Evolutionary conservation across 2,113 vertebrate species (phyloP), one percentile per base, ranked within the genome.

Genomic region (Piprites chloris): DNA sequence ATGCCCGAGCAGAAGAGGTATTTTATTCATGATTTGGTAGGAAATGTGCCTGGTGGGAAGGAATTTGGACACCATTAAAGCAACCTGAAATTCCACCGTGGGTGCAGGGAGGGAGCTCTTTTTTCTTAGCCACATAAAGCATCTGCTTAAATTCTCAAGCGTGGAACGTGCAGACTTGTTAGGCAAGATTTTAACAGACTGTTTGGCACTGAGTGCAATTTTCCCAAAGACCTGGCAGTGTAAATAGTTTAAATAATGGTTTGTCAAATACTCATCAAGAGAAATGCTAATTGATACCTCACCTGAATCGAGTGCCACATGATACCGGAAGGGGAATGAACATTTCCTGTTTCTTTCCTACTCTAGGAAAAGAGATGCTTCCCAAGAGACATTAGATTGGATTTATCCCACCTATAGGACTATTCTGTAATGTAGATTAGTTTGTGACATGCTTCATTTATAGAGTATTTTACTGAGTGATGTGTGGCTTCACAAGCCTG

Each of bases 211-310:
- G 68, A 89, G 83, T 58, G 44, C 83, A 94, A 86, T 95, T 98
- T 96, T 98, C 86, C 95, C 83, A 83, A 96, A 97, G 95, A 97
- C 96, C 97, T 98, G 97, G 97, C 97, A 97, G 58, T 95, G 65
- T 93, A 93, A 91, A 96, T 97, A 96, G 88, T 91, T 97, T 94
- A 98, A 97, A 97, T 96, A 97, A 96, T 97, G 96, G 97, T 97
- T 95, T 91, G 96, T 98, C 97, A 97, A 95, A 90, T 96, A 85
- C 88, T 95, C 85, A 94, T 96, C 96, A 95, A 91, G 94, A 96
- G 82, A 96, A 96, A 97, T 85, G 90, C 68, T 96, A 96, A 97
- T 91, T 96, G 97, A 97, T 95, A 89, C 66, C 90, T 94, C 63
- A 44, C 90, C 85, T 86, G 96, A 97, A 89, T 95, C 9, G 7